Evolutionary conservation across 1,140 invertebrate genomes (phyloP).

Genomic region (Nasonia vitripennis): DNA sequence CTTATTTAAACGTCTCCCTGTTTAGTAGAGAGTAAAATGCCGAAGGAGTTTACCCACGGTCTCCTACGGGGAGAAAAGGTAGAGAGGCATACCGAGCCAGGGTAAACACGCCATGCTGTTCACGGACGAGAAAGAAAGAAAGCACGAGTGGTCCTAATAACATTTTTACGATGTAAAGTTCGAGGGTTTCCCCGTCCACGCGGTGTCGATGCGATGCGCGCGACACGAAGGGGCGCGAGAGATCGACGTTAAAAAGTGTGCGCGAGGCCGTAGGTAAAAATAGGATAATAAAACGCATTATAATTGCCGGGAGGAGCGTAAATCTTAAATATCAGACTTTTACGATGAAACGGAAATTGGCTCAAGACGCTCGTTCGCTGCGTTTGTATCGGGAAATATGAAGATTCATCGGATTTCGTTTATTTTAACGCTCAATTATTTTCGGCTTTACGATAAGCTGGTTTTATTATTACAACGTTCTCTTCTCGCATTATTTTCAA

Average conservation of each 20-base stretch:
- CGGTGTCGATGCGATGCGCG: slow-evolving; percentile 49
- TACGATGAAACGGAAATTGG: slow-evolving; percentile 71
- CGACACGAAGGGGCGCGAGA: slow-evolving; percentile 52
- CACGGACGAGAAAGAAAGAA: neutral
- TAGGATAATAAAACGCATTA: slow-evolving; percentile 72
- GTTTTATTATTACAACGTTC: slow-evolving; percentile 25
- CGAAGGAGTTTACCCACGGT: slow-evolving; percentile 44
- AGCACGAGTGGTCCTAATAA: slow-evolving; percentile 68
- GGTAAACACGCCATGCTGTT: neutral
- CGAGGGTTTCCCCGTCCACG: slow-evolving; percentile 61
- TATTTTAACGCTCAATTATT: slow-evolving; percentile 52
- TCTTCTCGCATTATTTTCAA: neutral
- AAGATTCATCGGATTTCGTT: slow-evolving; percentile 44
- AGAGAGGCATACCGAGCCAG: neutral
- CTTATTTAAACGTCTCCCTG: slow-evolving; percentile 71
- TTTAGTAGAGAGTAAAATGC: slow-evolving; percentile 49
- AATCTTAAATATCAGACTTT: slow-evolving; percentile 73
- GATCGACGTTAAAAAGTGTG: slow-evolving; percentile 58
- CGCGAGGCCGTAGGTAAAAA: slow-evolving; percentile 52
- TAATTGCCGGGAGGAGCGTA: slow-evolving; percentile 72
- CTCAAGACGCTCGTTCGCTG: slow-evolving; percentile 61
- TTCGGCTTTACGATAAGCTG: slow-evolving; percentile 46
- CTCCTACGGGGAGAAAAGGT: neutral
- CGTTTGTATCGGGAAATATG: slow-evolving; percentile 60
- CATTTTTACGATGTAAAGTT: slow-evolving; percentile 74